These are phyloP conservation scores for Amblyraja radiata DNA, from an alignment of 2,797 vertebrate genomes.

Conservation along the genomic window DNA sequence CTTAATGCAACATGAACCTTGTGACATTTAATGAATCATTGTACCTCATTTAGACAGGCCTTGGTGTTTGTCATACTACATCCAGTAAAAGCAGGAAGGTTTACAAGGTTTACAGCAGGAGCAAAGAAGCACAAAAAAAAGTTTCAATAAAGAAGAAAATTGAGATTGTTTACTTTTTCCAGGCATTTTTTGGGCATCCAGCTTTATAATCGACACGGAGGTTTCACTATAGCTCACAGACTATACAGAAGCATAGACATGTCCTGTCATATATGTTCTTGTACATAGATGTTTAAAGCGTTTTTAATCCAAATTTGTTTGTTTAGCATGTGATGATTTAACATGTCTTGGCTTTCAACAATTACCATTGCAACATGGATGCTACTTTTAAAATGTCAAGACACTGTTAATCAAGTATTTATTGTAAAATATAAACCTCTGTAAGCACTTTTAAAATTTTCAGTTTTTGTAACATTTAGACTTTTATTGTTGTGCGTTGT, in stretches of 20 bases:
- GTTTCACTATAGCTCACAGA: slow-evolving; percentile 8
- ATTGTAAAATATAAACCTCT: slow-evolving; percentile 87
- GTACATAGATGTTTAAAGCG: slow-evolving; percentile 52
- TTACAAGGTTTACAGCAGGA: background rate
- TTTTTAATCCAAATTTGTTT: slow-evolving; percentile 51
- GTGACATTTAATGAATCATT: background rate
- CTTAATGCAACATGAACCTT: background rate
- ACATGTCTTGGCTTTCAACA: slow-evolving; percentile 56
- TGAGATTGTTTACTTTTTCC: slow-evolving; percentile 29
- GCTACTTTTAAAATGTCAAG: slow-evolving; percentile 50
- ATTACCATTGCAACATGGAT: slow-evolving; percentile 36
- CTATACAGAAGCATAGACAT: slow-evolving; percentile 3
- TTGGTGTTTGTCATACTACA: background rate
- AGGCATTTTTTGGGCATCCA: background rate
- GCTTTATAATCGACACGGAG: background rate
- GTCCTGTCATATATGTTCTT: slow-evolving; percentile 43
- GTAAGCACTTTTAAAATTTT: slow-evolving; percentile 96
- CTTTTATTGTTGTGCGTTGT: slow-evolving; percentile 86
- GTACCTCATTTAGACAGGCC: background rate
- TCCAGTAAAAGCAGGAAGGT: background rate
- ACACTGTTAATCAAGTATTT: slow-evolving; percentile 84
- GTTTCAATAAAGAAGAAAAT: background rate
- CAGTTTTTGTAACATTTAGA: slow-evolving; percentile 81
- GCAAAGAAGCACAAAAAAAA: slow-evolving; percentile 21
- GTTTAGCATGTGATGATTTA: slow-evolving; percentile 64